A percentile compares a stretch with the other conserved stretches of the same genome.
phyloP scores from a whole-genome alignment of 2,888 invertebrate genomes.

The Heliothis peltigera region DNA sequence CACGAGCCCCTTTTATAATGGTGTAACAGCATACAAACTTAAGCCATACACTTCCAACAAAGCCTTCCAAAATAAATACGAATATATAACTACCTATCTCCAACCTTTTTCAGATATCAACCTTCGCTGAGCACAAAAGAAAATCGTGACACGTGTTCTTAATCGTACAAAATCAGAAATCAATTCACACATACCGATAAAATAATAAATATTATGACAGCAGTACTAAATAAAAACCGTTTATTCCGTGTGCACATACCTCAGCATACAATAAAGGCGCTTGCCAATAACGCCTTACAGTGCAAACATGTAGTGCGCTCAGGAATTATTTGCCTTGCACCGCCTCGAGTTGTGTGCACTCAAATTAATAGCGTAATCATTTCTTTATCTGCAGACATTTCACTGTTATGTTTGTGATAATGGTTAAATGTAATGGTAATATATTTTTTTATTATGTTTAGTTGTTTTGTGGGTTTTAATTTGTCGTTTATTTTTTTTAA shows the following conservation, averaged over 20 bases:
- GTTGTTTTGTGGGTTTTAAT: too few species aligned
- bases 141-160: neutral
- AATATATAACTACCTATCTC: too few species aligned
- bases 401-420: too few species aligned
- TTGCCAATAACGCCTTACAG: neutral
- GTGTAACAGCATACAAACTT: too few species aligned
- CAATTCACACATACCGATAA: neutral
- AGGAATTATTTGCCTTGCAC: neutral
- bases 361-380: neutral
- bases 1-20: too few species aligned
- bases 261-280: neutral
- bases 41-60: too few species aligned
- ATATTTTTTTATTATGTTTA: too few species aligned
- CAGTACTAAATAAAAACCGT: neutral
- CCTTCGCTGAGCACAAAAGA: too few species aligned
- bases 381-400: neutral
- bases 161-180: neutral
- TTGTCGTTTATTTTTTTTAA: too few species aligned
- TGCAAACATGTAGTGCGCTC: constrained; percentile 2
- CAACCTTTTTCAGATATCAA: too few species aligned
- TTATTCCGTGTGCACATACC: neutral
- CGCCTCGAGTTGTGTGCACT: constrained; percentile 1
- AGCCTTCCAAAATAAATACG: too few species aligned
- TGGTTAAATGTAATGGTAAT: too few species aligned
- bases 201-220: neutral